A percentile compares a stretch with the other conserved stretches of the same genome.
Conservation (phyloP, 2,888 invertebrate genomes). For the Nymphalis polychloros region DNA sequence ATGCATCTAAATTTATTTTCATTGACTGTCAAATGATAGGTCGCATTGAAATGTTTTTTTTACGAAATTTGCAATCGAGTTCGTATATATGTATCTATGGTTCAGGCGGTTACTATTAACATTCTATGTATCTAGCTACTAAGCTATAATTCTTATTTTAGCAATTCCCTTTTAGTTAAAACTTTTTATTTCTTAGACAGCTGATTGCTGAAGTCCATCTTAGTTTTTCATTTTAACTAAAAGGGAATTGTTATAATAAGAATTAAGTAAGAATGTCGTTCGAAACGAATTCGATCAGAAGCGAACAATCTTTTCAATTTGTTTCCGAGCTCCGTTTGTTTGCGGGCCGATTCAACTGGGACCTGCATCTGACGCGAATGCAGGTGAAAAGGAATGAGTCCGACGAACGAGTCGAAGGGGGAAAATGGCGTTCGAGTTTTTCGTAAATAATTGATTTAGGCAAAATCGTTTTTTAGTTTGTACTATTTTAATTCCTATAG, state of each 20-base stretch:
- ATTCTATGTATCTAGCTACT: neutral
- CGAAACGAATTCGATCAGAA: conserved; percentile 15
- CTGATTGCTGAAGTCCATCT: too few species aligned
- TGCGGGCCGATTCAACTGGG: conserved; percentile 7
- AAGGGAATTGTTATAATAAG: too few species aligned
- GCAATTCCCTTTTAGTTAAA: too few species aligned
- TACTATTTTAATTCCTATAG: neutral
- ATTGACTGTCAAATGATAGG: conserved; percentile 18
- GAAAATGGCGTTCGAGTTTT: neutral
- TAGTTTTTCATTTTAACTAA: too few species aligned
- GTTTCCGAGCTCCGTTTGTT: conserved; percentile 7
- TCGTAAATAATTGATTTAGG: neutral
- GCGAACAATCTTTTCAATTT: conserved; percentile 25
- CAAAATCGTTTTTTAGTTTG: neutral
- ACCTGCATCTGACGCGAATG: conserved; percentile 3
- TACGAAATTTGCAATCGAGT: neutral
- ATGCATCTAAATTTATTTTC: conserved; percentile 28
- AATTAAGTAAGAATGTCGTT: neutral
- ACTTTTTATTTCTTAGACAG: too few species aligned
- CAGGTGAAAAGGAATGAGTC: neutral
- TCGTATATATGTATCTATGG: neutral
- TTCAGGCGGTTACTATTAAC: neutral
- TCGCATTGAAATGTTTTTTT: conserved; percentile 4
- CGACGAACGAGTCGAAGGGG: neutral
- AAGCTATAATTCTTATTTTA: too few species aligned